phyloP scores from a whole-genome alignment of 2,888 invertebrate species.

The Polyploca ridens region DNA sequence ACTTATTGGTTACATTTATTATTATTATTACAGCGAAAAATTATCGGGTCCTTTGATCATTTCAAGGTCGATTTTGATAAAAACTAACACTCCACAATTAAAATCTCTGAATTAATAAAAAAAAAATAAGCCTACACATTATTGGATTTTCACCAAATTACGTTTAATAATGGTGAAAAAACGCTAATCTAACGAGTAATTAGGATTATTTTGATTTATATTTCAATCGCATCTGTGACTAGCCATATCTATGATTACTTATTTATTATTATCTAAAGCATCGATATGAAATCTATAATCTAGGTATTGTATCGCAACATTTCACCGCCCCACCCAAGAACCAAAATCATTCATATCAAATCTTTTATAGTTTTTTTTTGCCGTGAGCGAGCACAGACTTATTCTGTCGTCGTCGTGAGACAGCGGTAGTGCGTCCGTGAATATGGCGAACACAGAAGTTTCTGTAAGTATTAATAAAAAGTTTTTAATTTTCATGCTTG shows the following conservation, averaged over 20 bases:
- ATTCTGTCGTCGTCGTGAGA: not conserved
- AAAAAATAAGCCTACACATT: too few species aligned
- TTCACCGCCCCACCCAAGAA: not conserved
- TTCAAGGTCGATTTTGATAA: too few species aligned
- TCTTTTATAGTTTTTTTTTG: not conserved
- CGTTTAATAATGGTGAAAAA: too few species aligned
- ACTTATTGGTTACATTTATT: too few species aligned
- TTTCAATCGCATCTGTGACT: not conserved
- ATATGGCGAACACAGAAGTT: not conserved
- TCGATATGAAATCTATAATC: not conserved
- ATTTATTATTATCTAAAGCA: slow-evolving; percentile 3
- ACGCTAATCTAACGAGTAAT: too few species aligned
- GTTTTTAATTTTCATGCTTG: not conserved
- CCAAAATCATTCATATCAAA: not conserved
- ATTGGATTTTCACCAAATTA: too few species aligned
- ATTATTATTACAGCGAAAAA: too few species aligned
- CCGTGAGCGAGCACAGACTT: too few species aligned
- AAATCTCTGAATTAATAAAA: too few species aligned
- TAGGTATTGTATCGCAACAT: not conserved
- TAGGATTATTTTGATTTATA: too few species aligned
- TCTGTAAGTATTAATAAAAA: not conserved
- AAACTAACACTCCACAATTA: too few species aligned
- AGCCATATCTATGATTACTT: not conserved
- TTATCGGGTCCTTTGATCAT: too few species aligned
- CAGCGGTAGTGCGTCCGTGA: not conserved